Percentiles rank a stretch among this genome's conserved stretches.
These are phyloP conservation scores for Apogon talboti DNA, from an alignment of 2,797 vertebrate species.

Conservation along the genomic window DNA sequence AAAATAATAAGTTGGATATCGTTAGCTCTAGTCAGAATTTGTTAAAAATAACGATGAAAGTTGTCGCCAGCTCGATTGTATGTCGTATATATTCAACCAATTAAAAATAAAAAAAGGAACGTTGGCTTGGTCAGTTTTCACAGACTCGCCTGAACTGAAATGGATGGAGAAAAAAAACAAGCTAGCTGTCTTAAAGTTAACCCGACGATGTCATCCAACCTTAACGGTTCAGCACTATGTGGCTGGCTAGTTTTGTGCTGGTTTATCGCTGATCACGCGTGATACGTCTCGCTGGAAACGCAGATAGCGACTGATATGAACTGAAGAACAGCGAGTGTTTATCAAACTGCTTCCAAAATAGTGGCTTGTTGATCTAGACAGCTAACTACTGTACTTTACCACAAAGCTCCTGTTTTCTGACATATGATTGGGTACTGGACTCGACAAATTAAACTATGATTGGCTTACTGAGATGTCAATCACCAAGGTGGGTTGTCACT, in stretches of 20 bases:
- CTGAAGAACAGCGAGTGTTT: constrained; percentile 64
- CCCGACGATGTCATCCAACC: constrained; percentile 53
- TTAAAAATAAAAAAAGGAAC: constrained; percentile 2
- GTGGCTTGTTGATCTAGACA: constrained; percentile 75
- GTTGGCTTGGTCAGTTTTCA: constrained; percentile 29
- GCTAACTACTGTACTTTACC: constrained; percentile 66
- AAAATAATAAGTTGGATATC: constrained; percentile 26
- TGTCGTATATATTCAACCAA: constrained; percentile 11
- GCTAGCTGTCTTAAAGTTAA: constrained; percentile 53
- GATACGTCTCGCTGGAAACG: constrained; percentile 51
- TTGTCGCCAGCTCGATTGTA: constrained; percentile 22
- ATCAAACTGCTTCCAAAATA: constrained; percentile 78
- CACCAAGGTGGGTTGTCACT: rapidly evolving
- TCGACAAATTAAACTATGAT: constrained; percentile 35
- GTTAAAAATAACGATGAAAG: constrained; percentile 24
- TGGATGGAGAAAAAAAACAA: constrained; percentile 33
- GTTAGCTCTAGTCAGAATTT: constrained; percentile 25
- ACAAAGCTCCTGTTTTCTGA: constrained; percentile 53
- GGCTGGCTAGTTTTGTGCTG: constrained; percentile 55
- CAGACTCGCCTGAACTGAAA: constrained; percentile 47
- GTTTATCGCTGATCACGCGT: constrained; percentile 53
- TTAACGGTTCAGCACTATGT: constrained; percentile 31
- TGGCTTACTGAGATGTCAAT: constrained; percentile 54
- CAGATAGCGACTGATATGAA: constrained; percentile 67
- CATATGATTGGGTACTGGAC: constrained; percentile 63